Conservation (phyloP, 1,140 invertebrate species). For the Meteorus sp. region DNA sequence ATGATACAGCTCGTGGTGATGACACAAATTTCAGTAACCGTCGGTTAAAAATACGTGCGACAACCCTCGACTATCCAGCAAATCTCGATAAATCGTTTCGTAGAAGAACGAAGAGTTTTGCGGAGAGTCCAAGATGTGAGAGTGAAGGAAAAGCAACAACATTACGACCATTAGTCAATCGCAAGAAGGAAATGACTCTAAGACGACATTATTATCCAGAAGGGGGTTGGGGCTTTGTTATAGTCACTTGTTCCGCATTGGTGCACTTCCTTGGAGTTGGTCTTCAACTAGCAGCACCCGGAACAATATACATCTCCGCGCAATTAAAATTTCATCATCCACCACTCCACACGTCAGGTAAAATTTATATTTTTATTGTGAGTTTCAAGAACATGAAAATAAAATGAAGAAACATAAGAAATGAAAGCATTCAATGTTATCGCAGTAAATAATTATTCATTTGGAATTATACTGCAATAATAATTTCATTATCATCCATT, state of each 20-base stretch:
- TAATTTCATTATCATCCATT: not conserved
- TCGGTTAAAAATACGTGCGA: constrained; percentile 24
- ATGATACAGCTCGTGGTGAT: constrained; percentile 25
- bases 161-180: constrained; percentile 33
- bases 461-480: too few species aligned
- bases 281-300: constrained; percentile 52
- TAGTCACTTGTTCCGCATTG: constrained; percentile 60
- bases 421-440: too few species aligned
- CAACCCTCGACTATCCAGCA: constrained; percentile 17
- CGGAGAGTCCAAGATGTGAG: constrained; percentile 2
- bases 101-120: constrained; percentile 28
- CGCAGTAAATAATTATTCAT: too few species aligned
- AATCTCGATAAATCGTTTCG: constrained; percentile 14
- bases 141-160: constrained; percentile 14
- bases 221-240: constrained; percentile 68
- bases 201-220: constrained; percentile 65
- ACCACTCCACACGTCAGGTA: constrained; percentile 42
- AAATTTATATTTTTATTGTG: constrained; percentile 2
- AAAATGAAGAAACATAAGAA: too few species aligned
- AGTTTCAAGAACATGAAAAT: too few species aligned
- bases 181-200: constrained; percentile 50
- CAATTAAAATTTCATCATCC: constrained; percentile 43
- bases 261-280: constrained; percentile 59
- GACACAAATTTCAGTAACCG: constrained; percentile 29
- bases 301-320: constrained; percentile 37